Conservation (phyloP, 2,888 invertebrate genomes). For the Oxyteleia sp. region DNA sequence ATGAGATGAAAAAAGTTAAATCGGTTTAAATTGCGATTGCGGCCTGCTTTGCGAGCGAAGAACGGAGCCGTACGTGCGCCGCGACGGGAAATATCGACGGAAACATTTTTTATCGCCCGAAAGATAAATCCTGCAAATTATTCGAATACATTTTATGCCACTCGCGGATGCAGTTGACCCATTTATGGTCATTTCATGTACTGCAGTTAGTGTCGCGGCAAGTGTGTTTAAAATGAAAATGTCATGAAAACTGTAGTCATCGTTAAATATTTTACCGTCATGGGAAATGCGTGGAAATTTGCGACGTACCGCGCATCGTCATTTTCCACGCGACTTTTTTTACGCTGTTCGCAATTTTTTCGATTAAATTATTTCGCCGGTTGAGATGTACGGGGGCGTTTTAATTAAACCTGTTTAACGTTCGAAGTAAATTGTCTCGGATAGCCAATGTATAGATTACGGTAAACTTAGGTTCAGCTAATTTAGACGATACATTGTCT, state of each 20-base stretch:
- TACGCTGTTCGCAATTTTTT: neutral
- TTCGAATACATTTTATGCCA: slow-evolving; percentile 18
- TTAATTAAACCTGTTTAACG: slow-evolving; percentile 60
- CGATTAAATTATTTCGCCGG: slow-evolving; percentile 29
- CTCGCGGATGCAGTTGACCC: slow-evolving; percentile 7
- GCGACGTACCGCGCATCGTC: neutral
- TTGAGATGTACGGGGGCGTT: slow-evolving; percentile 29
- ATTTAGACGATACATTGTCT: no score
- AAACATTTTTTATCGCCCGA: slow-evolving; percentile 15
- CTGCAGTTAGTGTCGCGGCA: neutral
- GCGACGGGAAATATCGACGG: slow-evolving; percentile 4
- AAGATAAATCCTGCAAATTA: slow-evolving; percentile 33
- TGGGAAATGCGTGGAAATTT: slow-evolving; percentile 12
- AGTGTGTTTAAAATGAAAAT: slow-evolving; percentile 18
- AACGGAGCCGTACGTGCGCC: neutral
- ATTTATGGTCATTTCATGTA: slow-evolving; percentile 19
- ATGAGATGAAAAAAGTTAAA: slow-evolving; percentile 36
- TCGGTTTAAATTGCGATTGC: slow-evolving; percentile 8
- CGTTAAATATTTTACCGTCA: slow-evolving; percentile 10
- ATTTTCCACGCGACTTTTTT: neutral
- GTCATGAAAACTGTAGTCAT: slow-evolving; percentile 22
- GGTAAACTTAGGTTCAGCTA: slow-evolving; percentile 58
- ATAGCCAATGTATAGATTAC: slow-evolving; percentile 58
- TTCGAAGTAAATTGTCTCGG: slow-evolving; percentile 58
- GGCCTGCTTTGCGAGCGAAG: slow-evolving; percentile 5